Evolutionary conservation across 2,113 vertebrate species (phyloP).

Genomic region (Ivindomyrus marchei): DNA sequence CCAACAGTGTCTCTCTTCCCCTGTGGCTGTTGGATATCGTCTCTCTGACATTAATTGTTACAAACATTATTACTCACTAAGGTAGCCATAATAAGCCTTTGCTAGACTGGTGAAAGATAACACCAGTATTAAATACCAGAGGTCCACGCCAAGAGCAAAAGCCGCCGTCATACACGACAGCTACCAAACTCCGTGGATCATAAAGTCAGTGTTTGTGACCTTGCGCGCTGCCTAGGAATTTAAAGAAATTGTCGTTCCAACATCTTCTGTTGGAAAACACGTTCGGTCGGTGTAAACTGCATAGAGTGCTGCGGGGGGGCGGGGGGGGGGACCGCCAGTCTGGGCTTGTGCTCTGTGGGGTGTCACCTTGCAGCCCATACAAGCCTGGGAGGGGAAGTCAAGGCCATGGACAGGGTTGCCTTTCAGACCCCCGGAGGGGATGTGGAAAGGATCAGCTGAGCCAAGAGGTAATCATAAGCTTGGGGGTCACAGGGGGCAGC

Average conservation of each 20-base stretch:
- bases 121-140: background rate
- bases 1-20: background rate
- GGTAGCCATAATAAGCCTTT: background rate
- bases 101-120: background rate
- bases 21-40: background rate
- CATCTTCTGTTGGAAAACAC: background rate
- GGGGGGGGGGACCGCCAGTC: background rate
- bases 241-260: background rate
- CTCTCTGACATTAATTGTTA: background rate
- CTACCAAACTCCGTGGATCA: background rate
- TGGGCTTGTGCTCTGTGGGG: background rate
- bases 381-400: background rate
- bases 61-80: background rate
- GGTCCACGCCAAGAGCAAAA: background rate
- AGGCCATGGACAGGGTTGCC: background rate
- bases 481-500: background rate
- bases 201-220: background rate
- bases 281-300: background rate
- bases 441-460: background rate
- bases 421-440: constrained; percentile 11
- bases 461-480: background rate
- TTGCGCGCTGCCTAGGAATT: background rate
- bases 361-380: constrained; percentile 4
- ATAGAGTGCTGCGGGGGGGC: background rate
- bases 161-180: background rate